Evolutionary conservation across 2,797 vertebrate species (phyloP).

Genomic region (Takifugu rubripes): DNA sequence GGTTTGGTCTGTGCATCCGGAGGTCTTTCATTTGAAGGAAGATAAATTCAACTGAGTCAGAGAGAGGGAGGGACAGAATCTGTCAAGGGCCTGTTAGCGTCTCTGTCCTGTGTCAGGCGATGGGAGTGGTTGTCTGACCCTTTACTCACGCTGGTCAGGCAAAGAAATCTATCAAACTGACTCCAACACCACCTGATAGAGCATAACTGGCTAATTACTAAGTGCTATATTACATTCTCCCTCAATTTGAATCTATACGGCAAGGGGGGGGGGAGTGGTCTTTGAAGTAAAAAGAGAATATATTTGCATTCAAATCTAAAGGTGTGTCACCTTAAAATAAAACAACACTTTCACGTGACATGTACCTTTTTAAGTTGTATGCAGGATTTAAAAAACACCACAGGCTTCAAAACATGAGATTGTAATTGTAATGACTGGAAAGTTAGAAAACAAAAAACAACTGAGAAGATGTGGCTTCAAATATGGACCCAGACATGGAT

Average conservation of each 20-base stretch:
- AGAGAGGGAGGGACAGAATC: constrained; percentile 47
- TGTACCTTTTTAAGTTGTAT: no score
- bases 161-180: constrained; percentile 59
- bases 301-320: no score
- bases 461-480: no score
- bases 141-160: constrained; percentile 50
- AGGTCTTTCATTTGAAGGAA: constrained; percentile 57
- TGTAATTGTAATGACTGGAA: no score
- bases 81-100: constrained; percentile 69
- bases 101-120: constrained; percentile 54
- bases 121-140: constrained; percentile 57
- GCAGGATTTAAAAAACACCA: no score
- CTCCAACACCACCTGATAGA: constrained; percentile 39
- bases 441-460: no score
- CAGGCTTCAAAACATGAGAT: no score
- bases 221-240: background rate
- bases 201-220: constrained; percentile 36
- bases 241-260: background rate
- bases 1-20: constrained; percentile 22
- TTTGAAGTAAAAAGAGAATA: no score
- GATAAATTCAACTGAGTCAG: constrained; percentile 62
- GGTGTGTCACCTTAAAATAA: no score
- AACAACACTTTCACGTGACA: no score
- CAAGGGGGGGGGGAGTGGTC: no score
- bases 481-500: no score